Evolutionary conservation across 2,113 vertebrate species (phyloP), one percentile per base, ranked within the genome.

Genomic region (Phyllostomus hastatus): DNA sequence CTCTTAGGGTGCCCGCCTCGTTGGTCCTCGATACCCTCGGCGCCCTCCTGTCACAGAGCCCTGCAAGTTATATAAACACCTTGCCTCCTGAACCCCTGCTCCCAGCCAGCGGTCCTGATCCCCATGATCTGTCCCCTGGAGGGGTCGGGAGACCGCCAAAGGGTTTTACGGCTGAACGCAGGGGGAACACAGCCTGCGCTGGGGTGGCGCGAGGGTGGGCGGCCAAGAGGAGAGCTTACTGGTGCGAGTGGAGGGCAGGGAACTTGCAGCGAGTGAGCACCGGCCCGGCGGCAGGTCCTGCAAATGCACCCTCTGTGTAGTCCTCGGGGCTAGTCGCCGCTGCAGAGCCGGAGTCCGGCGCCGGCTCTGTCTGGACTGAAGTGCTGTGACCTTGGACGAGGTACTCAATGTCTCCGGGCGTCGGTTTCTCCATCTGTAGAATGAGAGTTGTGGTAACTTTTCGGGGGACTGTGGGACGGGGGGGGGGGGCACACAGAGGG

Each of bases 1-100:
- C 64, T 19, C 35, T 24, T 1, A 8, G 19, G 1, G 43, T 28
- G 38, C 19, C 48, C 0, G 7, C 8, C 38, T 10, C 48, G 0
- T 3, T 16, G 24, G 31, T 46, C 76, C 67, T 48, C 35, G 2
- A 33, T n/a, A 41, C 54, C 38, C 46, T 16, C 24, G 20, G 6
- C 1, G 5, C 14, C 41, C n/a, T 38, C 19, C 24, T 90, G 75
- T n/a, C 28, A 1, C 54, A 31, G 84, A 46, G 41, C 43, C 41
- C 61, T 24, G 24, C 69, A 16, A 17, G 35, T 52, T 72, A 64
- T 72, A 64, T 22, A 31, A 43, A 61, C 59, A 22, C n/a, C 11
- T 28, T 28, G 78, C 24, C 26, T 69, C 52, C 41, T 72, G 7
- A 26, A 22, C 15, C 43, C 24, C 1, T 3, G 2, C n/a, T 43